phyloP scores from a whole-genome alignment of 2,113 vertebrate species.

The Elephantulus edwardii region DNA sequence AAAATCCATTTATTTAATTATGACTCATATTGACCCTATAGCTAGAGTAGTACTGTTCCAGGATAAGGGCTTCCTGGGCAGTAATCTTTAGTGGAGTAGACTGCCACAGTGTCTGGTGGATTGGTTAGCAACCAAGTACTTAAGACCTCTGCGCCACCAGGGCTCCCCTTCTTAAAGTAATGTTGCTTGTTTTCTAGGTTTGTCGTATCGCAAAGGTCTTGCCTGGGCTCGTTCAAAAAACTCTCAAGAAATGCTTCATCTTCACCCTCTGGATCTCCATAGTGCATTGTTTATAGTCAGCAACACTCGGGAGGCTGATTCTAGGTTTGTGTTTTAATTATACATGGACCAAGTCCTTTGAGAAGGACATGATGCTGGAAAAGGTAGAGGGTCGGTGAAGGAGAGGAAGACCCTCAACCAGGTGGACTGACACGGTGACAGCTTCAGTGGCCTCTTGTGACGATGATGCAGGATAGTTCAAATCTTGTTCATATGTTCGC shows the following conservation, averaged over 20 bases:
- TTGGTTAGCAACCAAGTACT: neutral
- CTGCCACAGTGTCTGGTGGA: neutral
- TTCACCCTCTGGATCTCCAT: conserved; percentile 90
- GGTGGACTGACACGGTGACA: no score
- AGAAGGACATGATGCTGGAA: no score
- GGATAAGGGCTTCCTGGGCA: neutral
- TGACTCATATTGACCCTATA: neutral
- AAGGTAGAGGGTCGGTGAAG: no score
- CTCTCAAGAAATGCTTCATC: conserved; percentile 85
- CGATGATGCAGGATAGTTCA: no score
- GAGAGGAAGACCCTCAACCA: no score
- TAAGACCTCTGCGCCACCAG: neutral
- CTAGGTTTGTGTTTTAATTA: conserved; percentile 82
- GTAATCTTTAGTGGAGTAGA: neutral
- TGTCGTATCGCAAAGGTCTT: conserved; percentile 95
- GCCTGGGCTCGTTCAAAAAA: conserved; percentile 88
- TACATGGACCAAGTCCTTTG: neutral
- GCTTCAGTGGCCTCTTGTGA: no score
- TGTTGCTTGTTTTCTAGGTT: conserved; percentile 83
- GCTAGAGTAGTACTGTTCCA: neutral
- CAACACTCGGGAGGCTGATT: conserved; percentile 79
- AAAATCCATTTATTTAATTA: neutral
- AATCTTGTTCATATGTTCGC: no score
- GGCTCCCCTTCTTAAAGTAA: neutral
- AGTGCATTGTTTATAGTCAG: conserved; percentile 83